Percentiles rank a stretch among this genome's conserved stretches.
Conservation (phyloP, 2,113 vertebrate species). For the Neomonachus schauinslandi region DNA sequence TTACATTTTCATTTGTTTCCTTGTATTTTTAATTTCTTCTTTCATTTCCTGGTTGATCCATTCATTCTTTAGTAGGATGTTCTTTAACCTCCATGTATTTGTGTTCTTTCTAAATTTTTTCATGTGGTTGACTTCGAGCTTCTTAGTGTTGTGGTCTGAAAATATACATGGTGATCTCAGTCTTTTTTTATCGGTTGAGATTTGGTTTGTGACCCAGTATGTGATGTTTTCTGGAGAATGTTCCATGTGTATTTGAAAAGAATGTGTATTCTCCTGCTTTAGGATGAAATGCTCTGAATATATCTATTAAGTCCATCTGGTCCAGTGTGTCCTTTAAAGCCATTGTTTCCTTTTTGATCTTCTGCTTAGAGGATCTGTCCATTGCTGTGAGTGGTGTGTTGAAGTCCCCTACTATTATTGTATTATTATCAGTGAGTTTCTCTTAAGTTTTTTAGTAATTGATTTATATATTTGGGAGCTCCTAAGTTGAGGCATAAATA, state of each 20-base stretch:
- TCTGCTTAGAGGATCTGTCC: neutral
- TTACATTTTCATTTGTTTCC: neutral
- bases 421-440: neutral
- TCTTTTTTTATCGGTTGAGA: neutral
- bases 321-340: neutral
- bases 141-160: neutral
- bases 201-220: neutral
- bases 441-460: neutral
- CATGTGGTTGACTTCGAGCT: neutral
- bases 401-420: neutral
- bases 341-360: neutral
- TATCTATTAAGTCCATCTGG: neutral
- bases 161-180: neutral
- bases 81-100: neutral
- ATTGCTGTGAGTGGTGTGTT: neutral
- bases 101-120: neutral
- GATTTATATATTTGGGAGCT: neutral
- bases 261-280: neutral
- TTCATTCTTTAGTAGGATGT: neutral
- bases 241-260: neutral
- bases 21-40: neutral
- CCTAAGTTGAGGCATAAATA: neutral
- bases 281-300: neutral
- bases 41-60: neutral
- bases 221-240: neutral